phyloP scores from a whole-genome alignment of 2,888 invertebrate species.

The Drosophila infuscata region DNA sequence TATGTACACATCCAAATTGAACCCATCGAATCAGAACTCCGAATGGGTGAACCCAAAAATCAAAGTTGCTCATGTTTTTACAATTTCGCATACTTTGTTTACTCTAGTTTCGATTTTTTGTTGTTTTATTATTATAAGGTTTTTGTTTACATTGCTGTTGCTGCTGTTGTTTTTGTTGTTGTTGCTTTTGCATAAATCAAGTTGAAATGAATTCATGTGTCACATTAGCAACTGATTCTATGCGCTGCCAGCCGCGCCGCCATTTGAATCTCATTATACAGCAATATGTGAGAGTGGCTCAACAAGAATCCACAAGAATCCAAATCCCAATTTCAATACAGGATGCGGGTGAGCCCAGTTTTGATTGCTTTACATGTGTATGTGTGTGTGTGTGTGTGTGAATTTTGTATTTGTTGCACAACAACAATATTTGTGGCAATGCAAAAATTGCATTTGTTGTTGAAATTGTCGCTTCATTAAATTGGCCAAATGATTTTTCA shows the following conservation, averaged over 20 bases:
- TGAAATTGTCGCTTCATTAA: slow-evolving; percentile 53
- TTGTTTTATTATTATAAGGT: slow-evolving; percentile 32
- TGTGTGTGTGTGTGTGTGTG: neutral
- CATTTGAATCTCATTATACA: slow-evolving; percentile 63
- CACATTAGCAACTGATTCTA: slow-evolving; percentile 63
- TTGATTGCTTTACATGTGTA: slow-evolving; percentile 9
- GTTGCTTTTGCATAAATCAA: slow-evolving; percentile 70
- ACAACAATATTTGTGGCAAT: slow-evolving; percentile 30
- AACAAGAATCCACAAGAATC: neutral
- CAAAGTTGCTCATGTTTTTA: slow-evolving; percentile 49
- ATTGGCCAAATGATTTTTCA: slow-evolving; percentile 67
- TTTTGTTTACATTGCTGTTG: slow-evolving; percentile 2
- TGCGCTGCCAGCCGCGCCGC: slow-evolving; percentile 40
- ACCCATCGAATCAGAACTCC: slow-evolving; percentile 46
- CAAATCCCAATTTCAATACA: slow-evolving; percentile 11
- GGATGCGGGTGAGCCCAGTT: slow-evolving; percentile 22
- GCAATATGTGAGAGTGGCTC: slow-evolving; percentile 9
- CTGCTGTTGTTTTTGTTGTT: slow-evolving; percentile 1
- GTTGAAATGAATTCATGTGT: slow-evolving; percentile 70
- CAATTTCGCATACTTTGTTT: slow-evolving; percentile 71
- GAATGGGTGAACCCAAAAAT: slow-evolving; percentile 53
- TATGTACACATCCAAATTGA: slow-evolving; percentile 33
- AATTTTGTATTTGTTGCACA: slow-evolving; percentile 26
- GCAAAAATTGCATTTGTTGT: slow-evolving; percentile 39
- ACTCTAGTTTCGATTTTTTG: slow-evolving; percentile 44